A percentile compares a stretch with the other conserved stretches of the same genome.
Evolutionary conservation across 1,140 invertebrate genomes (phyloP).

Genomic region (Scaptomyza montana): DNA sequence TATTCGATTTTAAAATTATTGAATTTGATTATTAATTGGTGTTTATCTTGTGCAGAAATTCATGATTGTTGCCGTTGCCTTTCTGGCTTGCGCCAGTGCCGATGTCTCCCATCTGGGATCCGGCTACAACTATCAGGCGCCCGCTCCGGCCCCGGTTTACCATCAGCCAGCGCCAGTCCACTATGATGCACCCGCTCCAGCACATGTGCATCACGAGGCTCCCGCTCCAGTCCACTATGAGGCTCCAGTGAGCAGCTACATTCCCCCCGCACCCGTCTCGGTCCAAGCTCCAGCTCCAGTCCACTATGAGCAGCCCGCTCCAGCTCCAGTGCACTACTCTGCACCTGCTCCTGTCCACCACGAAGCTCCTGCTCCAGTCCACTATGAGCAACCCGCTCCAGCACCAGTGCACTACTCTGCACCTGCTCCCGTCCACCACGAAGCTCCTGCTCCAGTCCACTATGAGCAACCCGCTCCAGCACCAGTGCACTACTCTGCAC

Average conservation of each 20-base stretch:
- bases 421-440: conserved; percentile 32
- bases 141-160: conserved; percentile 40
- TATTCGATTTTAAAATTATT: neutral
- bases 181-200: conserved; percentile 27
- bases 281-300: conserved; percentile 11
- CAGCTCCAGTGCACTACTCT: conserved; percentile 9
- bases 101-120: conserved; percentile 72
- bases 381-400: conserved; percentile 9
- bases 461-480: conserved; percentile 2
- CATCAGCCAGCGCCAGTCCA: conserved; percentile 30
- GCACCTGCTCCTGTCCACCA: conserved; percentile 19
- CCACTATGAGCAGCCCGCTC: conserved; percentile 10
- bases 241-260: conserved; percentile 26
- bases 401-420: conserved; percentile 29
- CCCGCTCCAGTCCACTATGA: neutral
- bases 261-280: conserved; percentile 34
- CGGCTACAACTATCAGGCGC: conserved; percentile 63
- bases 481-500: no score
- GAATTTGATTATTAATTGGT: conserved; percentile 20
- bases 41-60: conserved; percentile 57
- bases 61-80: conserved; percentile 69
- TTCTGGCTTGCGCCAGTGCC: conserved; percentile 69
- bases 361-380: conserved; percentile 26
- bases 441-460: neutral
- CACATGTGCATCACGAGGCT: conserved; percentile 20